A percentile compares a stretch with the other conserved stretches of the same genome.
These are phyloP conservation scores for Tragelaphus strepsiceros DNA, from an alignment of 2,113 vertebrate genomes.

Conservation along the genomic window DNA sequence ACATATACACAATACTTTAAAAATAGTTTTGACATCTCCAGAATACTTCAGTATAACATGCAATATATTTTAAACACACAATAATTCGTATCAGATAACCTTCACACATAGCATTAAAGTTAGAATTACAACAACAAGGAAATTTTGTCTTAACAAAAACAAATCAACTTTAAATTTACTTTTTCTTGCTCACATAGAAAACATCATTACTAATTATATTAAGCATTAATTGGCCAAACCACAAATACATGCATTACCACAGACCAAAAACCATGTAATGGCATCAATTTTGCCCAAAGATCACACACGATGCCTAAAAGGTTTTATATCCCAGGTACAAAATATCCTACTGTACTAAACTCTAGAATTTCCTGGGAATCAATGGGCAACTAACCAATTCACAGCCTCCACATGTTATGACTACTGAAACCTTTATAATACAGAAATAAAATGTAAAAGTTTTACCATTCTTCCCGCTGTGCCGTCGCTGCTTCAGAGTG, in stretches of 20 bases:
- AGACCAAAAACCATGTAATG: conserved; percentile 54
- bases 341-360: neutral
- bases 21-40: conserved; percentile 42
- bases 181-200: conserved; percentile 37
- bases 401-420: neutral
- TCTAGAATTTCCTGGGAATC: conserved; percentile 17
- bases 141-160: conserved; percentile 40
- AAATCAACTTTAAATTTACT: conserved; percentile 10
- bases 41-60: conserved; percentile 58
- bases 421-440: conserved; percentile 51
- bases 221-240: conserved; percentile 17
- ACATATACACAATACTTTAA: conserved; percentile 22
- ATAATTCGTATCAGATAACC: conserved; percentile 8
- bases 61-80: conserved; percentile 58
- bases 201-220: conserved; percentile 20
- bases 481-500: conserved; percentile 76
- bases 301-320: conserved; percentile 41
- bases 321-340: conserved; percentile 50
- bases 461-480: conserved; percentile 79
- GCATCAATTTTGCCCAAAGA: conserved; percentile 67
- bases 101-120: conserved; percentile 56
- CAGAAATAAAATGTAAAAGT: conserved; percentile 76
- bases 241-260: conserved; percentile 54
- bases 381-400: conserved; percentile 41
- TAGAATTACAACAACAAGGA: conserved; percentile 41